A percentile compares a stretch with the other conserved stretches of the same genome.
Evolutionary conservation across 1,140 invertebrate genomes (phyloP).

Genomic region (Nixonia krombeini): DNA sequence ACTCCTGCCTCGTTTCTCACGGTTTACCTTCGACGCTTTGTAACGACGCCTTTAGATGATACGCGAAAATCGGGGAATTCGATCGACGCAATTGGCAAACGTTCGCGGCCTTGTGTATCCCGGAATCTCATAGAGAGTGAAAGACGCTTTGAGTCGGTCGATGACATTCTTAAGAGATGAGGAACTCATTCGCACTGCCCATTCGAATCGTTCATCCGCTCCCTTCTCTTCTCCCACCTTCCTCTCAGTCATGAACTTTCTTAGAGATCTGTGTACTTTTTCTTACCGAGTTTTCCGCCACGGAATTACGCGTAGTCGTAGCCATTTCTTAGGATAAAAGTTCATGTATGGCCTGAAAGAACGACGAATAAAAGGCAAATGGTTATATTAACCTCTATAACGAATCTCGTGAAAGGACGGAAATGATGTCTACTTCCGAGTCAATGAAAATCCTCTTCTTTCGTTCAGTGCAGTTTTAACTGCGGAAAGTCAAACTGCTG

Average conservation of each 20-base stretch:
- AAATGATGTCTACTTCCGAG: conserved; percentile 31
- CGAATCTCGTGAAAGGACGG: conserved; percentile 10
- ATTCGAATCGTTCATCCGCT: conserved; percentile 20
- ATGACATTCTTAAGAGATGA: conserved; percentile 5
- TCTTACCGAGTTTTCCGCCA: neutral
- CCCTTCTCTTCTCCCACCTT: neutral
- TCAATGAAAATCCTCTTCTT: conserved; percentile 19
- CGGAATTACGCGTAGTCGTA: neutral
- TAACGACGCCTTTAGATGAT: too few species aligned
- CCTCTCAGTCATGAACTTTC: neutral
- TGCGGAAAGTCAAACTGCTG: neutral
- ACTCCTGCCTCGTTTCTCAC: too few species aligned
- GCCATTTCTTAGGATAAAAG: neutral
- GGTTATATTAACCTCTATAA: conserved; percentile 4
- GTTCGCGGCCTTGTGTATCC: neutral
- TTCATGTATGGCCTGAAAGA: neutral
- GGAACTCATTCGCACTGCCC: conserved; percentile 20
- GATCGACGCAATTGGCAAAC: too few species aligned
- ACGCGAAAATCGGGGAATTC: too few species aligned
- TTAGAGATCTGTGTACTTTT: neutral
- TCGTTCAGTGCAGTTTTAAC: neutral
- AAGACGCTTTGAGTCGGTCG: neutral
- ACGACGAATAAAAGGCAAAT: conserved; percentile 1
- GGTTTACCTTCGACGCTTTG: too few species aligned
- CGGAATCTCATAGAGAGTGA: neutral